phyloP scores from a whole-genome alignment of 1,140 invertebrate genomes.

The Zelostemma sp. region DNA sequence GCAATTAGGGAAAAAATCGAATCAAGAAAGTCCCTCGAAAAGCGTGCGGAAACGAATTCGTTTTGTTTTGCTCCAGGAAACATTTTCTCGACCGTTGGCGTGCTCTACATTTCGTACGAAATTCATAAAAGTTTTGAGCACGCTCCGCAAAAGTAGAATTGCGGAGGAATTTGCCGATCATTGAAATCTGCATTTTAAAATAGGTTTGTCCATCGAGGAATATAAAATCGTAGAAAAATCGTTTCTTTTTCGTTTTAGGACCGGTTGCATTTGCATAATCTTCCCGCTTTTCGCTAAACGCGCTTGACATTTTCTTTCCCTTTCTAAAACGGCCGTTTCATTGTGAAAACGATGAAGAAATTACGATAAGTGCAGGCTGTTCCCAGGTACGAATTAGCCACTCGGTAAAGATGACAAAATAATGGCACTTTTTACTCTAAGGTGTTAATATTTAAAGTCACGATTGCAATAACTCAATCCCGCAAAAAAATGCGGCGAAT shows the following conservation, averaged over 20 bases:
- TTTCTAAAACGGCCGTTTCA: slow-evolving; percentile 14
- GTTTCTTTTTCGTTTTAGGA: neutral
- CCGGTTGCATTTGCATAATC: slow-evolving; percentile 36
- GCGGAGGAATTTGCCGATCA: neutral
- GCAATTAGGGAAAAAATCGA: neutral
- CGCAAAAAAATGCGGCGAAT: too few relatives aligned
- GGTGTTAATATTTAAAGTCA: too few relatives aligned
- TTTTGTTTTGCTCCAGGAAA: slow-evolving; percentile 2
- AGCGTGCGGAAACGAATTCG: neutral
- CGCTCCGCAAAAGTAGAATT: neutral
- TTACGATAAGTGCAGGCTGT: slow-evolving; percentile 31
- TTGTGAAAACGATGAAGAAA: slow-evolving; percentile 19
- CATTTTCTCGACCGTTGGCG: neutral
- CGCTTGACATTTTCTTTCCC: slow-evolving; percentile 9
- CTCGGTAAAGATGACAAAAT: neutral
- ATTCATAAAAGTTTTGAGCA: neutral
- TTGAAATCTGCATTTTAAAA: too few relatives aligned
- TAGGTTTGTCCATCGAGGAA: too few relatives aligned
- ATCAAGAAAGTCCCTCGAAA: neutral
- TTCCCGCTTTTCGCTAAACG: slow-evolving; percentile 13
- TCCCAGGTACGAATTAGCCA: slow-evolving; percentile 17
- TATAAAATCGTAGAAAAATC: too few relatives aligned
- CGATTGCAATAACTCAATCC: too few relatives aligned
- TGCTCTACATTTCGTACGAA: neutral
- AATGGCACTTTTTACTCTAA: neutral